Evolutionary conservation across 2,797 vertebrate genomes (phyloP).

Genomic region (Diplodus puntazzo): DNA sequence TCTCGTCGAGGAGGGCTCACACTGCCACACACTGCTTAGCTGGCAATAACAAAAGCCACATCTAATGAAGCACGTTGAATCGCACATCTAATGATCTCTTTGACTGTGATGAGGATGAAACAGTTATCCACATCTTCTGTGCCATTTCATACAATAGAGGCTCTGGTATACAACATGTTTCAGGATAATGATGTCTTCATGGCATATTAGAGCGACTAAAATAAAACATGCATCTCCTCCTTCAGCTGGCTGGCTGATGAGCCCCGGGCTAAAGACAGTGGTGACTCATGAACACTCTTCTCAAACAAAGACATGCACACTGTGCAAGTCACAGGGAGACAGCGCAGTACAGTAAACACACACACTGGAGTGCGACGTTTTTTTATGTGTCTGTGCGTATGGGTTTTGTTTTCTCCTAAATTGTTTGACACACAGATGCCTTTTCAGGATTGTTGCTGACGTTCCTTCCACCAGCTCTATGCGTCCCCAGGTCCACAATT

Average conservation of each 20-base stretch:
- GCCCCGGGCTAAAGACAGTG: conserved; percentile 72
- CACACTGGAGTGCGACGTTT: conserved; percentile 43
- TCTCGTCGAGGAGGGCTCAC: conserved; percentile 48
- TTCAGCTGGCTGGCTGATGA: conserved; percentile 77
- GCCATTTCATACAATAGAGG: conserved; percentile 66
- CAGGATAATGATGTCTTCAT: conserved; percentile 78
- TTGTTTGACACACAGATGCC: conserved; percentile 32
- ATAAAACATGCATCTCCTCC: conserved; percentile 75
- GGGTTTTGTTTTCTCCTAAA: conserved; percentile 31
- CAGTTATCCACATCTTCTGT: conserved; percentile 51
- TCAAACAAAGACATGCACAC: conserved; percentile 74
- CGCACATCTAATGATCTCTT: conserved; percentile 62
- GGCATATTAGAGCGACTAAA: conserved; percentile 77
- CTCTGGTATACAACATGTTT: conserved; percentile 58
- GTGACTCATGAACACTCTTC: conserved; percentile 78
- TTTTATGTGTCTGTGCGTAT: conserved; percentile 23
- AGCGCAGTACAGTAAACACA: conserved; percentile 65
- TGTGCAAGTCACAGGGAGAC: conserved; percentile 67
- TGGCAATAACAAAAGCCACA: conserved; percentile 64
- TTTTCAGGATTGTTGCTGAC: conserved; percentile 45
- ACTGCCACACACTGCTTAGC: conserved; percentile 60
- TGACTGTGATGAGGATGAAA: conserved; percentile 62
- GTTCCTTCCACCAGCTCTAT: conserved; percentile 15
- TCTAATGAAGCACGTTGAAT: conserved; percentile 65
- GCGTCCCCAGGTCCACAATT: conserved; percentile 35